Base-by-base conservation (phyloP, 2,888 invertebrate genomes). In the Leucophenga maculata region DNA sequence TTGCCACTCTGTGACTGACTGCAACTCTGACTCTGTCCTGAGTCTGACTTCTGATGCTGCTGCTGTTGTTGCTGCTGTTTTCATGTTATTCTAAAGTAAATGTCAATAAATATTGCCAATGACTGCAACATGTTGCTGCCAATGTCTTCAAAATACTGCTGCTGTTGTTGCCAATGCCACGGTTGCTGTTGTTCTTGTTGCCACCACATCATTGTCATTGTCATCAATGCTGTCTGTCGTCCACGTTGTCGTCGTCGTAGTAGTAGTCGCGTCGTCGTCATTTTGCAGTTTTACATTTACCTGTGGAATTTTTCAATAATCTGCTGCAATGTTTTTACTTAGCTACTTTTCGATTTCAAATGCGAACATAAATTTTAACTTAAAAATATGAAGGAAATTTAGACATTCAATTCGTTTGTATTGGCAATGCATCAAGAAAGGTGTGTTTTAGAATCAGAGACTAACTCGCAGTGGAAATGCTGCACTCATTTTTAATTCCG, bases 71-170 rank as follows among this genome's bases (percentile, higher is more conserved):
- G 59, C 71, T 66, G 69, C 72, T 74, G 76, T 32, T 71, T 68
- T 71, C 71, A 68, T 71, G 68, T 71, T 71, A 44, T 71, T 60
- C 65, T 44, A 73, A 75, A 74, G 73, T 79, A 80, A 83, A 83
- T 82, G 84, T 83, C 82, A 82, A 83, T 82, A 82, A 82, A 82
- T 82, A 83, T 80, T 83, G 78, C 69, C 78, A 80, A 78, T 76
- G 73, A 18, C 68, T 68, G 55, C 62, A 65, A 54, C n/a, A 67
- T 64, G 62, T 64, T 64, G 62, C 62, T 64, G 46, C 62, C 62
- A 64, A 64, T 64, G 62, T 48, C 39, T 64, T 48, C 62, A 16
- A n/a, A 60, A 18, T 60, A 20, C 60, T 57, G 32, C 39, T 60
- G 39, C 44, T 3, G 4, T 18, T 14, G 11, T 66, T 14, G 54